Evolutionary conservation across 2,888 invertebrate species (phyloP), one percentile per base, ranked within the genome.

Genomic region (Troides helena): DNA sequence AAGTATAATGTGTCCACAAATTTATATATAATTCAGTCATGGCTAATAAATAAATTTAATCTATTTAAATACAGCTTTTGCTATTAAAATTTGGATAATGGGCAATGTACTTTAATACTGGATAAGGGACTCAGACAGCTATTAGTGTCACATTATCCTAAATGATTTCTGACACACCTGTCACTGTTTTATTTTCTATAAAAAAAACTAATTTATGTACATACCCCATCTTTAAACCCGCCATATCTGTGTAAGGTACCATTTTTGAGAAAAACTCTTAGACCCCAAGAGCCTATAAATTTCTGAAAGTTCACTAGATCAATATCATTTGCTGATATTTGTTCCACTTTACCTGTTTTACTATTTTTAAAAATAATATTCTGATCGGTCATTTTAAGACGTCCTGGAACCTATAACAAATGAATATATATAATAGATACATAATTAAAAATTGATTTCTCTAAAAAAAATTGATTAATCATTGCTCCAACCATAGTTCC

Each of bases 291-390:
- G 25, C 98, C 96, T 53, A 98, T 97, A 77, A 99, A 95, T 80
- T 97, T 96, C 84, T 99, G 97, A 93, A 98, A 99, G 85, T 97
- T 97, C 0, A 98, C 97, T 69, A 96, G 90, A 67, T 99, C 98
- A 80, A 99, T 96, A 76, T 99, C 99, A 63, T 94, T 92, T 0
- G 96, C 94, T 53, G 95, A 93, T 74, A 99, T 95, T 83, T 98
- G 97, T 82, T 99, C 99, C 0, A 99, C 97, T 89, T 98, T 99
- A 2, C 99, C 99, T 0, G 99, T 99, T 90, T 98, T 98, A 74
- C 95, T 96, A 87, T 99, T 99, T 86, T 99, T 99, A 85, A 99
- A 99, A 63, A 97, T 94, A 53, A 99, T 96, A 78, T 95, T 95
- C 81, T 97, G 96, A 74, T 98, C 98, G 0, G 98, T 97, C 86